Evolutionary conservation across 2,888 invertebrate species (phyloP).

Genomic region (Polymixis lichenea): DNA sequence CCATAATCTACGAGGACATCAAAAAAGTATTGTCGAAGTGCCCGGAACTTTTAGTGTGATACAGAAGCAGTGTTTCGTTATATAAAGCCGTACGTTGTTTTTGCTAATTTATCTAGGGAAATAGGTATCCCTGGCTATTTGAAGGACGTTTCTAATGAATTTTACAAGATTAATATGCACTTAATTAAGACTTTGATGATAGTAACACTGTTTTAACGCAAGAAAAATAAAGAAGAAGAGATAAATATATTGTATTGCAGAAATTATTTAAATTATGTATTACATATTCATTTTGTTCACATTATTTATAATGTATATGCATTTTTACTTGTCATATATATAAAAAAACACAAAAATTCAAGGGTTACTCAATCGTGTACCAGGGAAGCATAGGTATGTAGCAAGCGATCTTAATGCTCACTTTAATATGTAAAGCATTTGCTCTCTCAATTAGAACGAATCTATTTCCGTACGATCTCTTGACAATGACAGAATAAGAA

Average conservation of each 20-base stretch:
- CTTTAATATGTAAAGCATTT: slow-evolving; percentile 41
- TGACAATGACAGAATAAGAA: slow-evolving; percentile 49
- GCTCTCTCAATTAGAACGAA: slow-evolving; percentile 44
- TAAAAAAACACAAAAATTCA: no score
- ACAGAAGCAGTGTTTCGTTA: slow-evolving; percentile 12
- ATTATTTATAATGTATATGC: not conserved
- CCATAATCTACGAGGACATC: not conserved
- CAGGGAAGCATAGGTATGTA: slow-evolving; percentile 26
- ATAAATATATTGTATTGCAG: not conserved
- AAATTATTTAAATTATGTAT: not conserved
- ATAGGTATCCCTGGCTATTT: slow-evolving; percentile 7
- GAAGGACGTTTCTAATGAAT: slow-evolving; percentile 12
- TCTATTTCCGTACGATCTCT: slow-evolving; percentile 40
- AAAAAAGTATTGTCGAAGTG: slow-evolving; percentile 1
- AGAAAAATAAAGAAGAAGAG: not conserved
- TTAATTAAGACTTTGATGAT: not conserved
- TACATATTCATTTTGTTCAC: not conserved
- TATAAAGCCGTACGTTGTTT: slow-evolving; percentile 14
- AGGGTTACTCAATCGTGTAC: slow-evolving; percentile 17
- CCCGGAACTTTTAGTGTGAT: slow-evolving; percentile 12
- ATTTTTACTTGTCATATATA: not conserved
- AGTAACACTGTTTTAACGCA: not conserved
- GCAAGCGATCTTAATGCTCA: slow-evolving; percentile 21
- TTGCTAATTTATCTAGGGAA: slow-evolving; percentile 27
- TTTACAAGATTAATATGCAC: slow-evolving; percentile 25